Base-by-base conservation (phyloP, 2,113 vertebrate species). In the Chionis minor region DNA sequence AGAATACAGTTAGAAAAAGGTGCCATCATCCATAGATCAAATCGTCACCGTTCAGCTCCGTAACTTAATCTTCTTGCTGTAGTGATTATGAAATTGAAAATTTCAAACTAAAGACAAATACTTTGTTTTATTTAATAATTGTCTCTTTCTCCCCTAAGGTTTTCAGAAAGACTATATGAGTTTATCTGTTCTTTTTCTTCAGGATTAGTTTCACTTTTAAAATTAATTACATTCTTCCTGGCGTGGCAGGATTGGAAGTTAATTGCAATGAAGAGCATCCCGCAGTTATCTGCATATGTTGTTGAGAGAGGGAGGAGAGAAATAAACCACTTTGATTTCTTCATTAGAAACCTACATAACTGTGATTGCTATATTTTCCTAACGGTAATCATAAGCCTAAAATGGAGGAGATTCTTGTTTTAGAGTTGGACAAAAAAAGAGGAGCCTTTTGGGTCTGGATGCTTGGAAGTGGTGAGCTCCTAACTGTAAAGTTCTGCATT, bases 21-120 rank as follows among this genome's bases (percentile, higher is more conserved):
- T 92, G 94, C 94, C 84, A 95, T 33, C 75, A 89, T 96, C 80
- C 78, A 69, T 73, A 95, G 94, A 97, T 97, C 91, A 91, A 89
- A 83, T 88, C 93, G 75, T 97, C 81, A 86, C 93, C 28, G 5
- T 91, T 74, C 61, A 90, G 63, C 77, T 89, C 82, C 86, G 94
- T 72, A 92, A 89, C 55, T 51, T 93, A 82, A 24, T 70, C 44
- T 86, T 97, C 59, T 87, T 95, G 44, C 83, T 94, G 84, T 52
- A 88, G 84, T 93, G 62, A 90, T 69, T 67, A 67, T 82, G 77
- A 96, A 95, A 78, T 63, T 87, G 87, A 95, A 87, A 86, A 94
- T 81, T 73, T 93, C 70, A 10, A 62, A 42, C 40, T 28, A 56
- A 77, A 72, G 65, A 74, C 24, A 51, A 70, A 52, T 45, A 24